Percentiles rank a stretch among this genome's conserved stretches.
These are phyloP conservation scores for Antheraea yamamai DNA, from an alignment of 2,888 invertebrate species.

Conservation along the genomic window DNA sequence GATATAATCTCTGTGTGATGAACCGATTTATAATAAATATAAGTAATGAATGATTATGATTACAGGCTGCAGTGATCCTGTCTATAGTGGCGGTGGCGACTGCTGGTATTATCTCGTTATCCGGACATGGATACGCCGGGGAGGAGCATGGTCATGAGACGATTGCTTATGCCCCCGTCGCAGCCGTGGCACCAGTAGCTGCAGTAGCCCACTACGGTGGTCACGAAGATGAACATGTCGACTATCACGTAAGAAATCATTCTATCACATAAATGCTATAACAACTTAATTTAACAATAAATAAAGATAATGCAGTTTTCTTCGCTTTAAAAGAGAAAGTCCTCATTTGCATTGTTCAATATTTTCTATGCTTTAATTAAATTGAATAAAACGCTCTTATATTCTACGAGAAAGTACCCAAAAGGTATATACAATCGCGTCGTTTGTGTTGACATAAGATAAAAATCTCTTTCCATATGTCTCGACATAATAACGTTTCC, in stretches of 20 bases:
- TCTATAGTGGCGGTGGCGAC: constrained; percentile 70
- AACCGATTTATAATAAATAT: neutral
- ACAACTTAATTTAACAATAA: neutral
- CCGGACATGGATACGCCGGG: constrained; percentile 61
- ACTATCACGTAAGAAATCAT: constrained; percentile 67
- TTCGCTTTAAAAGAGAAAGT: neutral
- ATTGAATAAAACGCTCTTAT: no score
- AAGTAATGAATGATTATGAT: constrained; percentile 11
- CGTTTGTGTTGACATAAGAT: neutral
- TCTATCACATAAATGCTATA: neutral
- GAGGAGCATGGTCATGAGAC: constrained; percentile 69
- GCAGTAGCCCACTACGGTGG: constrained; percentile 57
- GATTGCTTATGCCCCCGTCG: constrained; percentile 66
- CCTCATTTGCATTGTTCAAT: no score
- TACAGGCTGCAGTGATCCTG: constrained; percentile 67
- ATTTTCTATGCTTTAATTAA: no score
- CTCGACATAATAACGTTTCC: neutral
- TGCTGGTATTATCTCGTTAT: constrained; percentile 65
- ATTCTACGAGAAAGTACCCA: no score
- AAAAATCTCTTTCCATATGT: neutral
- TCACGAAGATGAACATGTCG: constrained; percentile 73
- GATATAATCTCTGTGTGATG: neutral
- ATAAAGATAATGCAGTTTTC: neutral
- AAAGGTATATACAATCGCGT: no score
- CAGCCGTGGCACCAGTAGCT: constrained; percentile 45